Evolutionary conservation across 2,797 vertebrate species (phyloP), one percentile per base, ranked within the genome.

Genomic region (Eospalax fontanierii): DNA sequence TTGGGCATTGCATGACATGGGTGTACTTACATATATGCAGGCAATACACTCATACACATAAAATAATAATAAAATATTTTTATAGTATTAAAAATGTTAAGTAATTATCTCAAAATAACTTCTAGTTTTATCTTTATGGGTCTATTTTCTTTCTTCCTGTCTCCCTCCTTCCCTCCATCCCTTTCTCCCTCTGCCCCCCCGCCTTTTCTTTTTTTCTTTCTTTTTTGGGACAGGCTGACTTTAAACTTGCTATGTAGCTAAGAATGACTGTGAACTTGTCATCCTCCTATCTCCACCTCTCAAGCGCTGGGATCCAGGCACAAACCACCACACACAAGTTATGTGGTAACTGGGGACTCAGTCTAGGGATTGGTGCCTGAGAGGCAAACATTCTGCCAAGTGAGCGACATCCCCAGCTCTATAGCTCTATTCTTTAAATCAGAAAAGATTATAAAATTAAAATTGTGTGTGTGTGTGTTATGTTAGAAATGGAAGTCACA

Each of bases 21-120:
- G 46, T 50, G 46, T 11, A 50, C 11, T 50, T 50, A 50, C 11
- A 50, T 50, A 50, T 11, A 50, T 50, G 46, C 11, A 50, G 46
- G 46, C 46, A 50, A 50, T 50, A 50, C 46, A 50, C 11, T 6
- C 11, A 50, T 50, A 50, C 46, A 50, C 46, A 50, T 50, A 50
- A 50, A 50, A 50, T 50, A 50, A 50, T 6, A 50, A 50, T 50
- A 50, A n/a, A 50, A 50, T 50, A 50, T 50, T 50, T 50, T 50
- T 50, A 50, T 11, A n/a, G n/a, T n/a, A n/a, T n/a, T n/a, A n/a
- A n/a, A n/a, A n/a, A n/a, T n/a, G n/a, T 57, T 63, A 75, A 84
- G 7, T 80, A 26, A 91, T 74, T 61, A 61, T 66, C 38, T 93
- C 82, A 79, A 12, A 84, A 61, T 74, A 91, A 75, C 74, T 94